These are phyloP conservation scores for Lepus americanus DNA, from an alignment of 2,113 vertebrate species.

Conservation along the genomic window DNA sequence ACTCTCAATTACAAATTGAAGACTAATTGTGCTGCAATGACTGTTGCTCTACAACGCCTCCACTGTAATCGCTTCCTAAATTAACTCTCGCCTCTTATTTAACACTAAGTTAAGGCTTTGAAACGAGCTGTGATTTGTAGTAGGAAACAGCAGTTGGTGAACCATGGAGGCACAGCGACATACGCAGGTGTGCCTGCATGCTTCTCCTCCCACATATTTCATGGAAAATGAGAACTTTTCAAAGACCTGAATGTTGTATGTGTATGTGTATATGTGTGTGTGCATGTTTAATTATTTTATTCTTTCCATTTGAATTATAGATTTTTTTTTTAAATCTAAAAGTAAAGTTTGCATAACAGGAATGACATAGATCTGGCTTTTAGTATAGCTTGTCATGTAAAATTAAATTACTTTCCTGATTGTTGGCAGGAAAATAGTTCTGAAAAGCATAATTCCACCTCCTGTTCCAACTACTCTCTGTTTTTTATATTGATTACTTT, in stretches of 20 bases:
- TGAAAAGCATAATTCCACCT: neutral
- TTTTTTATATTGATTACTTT: neutral
- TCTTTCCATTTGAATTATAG: conserved; percentile 44
- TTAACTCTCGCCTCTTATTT: conserved; percentile 66
- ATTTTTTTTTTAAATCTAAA: conserved; percentile 55
- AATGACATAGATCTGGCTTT: conserved; percentile 17
- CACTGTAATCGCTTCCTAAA: conserved; percentile 35
- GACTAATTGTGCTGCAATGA: conserved; percentile 72
- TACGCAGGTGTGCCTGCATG: too few relatives aligned
- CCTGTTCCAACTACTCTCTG: neutral
- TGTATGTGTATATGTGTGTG: too few relatives aligned
- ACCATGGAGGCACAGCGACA: neutral
- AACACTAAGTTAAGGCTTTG: conserved; percentile 57
- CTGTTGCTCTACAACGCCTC: conserved; percentile 39
- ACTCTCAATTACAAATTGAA: conserved; percentile 78
- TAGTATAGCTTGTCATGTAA: neutral
- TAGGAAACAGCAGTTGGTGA: neutral
- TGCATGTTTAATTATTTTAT: neutral
- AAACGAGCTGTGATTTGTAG: neutral
- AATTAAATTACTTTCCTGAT: neutral
- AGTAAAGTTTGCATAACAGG: conserved; percentile 35
- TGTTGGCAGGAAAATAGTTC: conserved; percentile 16
- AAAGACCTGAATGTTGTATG: too few relatives aligned
- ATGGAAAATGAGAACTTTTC: too few relatives aligned
- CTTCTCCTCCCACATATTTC: too few relatives aligned